Base-by-base conservation (phyloP, 2,113 vertebrate genomes). In the Grammomys surdaster region DNA sequence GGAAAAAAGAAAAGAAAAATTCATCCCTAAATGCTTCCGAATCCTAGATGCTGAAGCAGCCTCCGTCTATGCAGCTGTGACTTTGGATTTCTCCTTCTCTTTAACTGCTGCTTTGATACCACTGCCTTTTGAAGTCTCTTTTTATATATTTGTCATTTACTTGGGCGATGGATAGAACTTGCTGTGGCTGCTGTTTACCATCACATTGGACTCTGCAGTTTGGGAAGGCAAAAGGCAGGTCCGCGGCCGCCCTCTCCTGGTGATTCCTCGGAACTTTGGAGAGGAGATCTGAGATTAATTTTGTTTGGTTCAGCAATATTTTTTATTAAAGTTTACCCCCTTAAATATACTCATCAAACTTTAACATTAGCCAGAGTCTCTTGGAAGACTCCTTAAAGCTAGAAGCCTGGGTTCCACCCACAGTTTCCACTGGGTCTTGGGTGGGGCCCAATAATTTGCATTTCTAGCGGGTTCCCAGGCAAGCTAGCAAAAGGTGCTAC, bases 181-280 rank as follows among this genome's bases (percentile, higher is more conserved):
- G 20, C 90, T 3, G 78, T 1, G 78, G 56, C 67, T 22, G 56
- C 89, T 33, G 67, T 33, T 88, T 1, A 56, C 36, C 24, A 40
- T 26, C 26, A 3, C 33, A 1, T 20, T 2, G 54, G 81, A 43
- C 46, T 33, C 31, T 0, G 67, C 70, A 0, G 56, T 24, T 6
- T 24, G 28, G 17, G 22, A 5, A 36, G n/a, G 63, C 31, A 3
- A n/a, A 72, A 94, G 40, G 26, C 84, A 93, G 89, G 90, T 77
- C 58, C 58, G 5, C 51, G 6, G 31, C 81, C 78, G 89, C 97
- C 97, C 96, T 93, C 97, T 96, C 14, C 82, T 87, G 97, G 75
- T 26, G 0, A 7, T 1, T 0, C 19, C 14, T 40, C 13, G 19
- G 16, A 88, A 67, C 88, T 95, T 86, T 87, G n/a, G 43, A 54